Evolutionary conservation across 2,888 invertebrate genomes (phyloP).

Genomic region (Theretra japonica): DNA sequence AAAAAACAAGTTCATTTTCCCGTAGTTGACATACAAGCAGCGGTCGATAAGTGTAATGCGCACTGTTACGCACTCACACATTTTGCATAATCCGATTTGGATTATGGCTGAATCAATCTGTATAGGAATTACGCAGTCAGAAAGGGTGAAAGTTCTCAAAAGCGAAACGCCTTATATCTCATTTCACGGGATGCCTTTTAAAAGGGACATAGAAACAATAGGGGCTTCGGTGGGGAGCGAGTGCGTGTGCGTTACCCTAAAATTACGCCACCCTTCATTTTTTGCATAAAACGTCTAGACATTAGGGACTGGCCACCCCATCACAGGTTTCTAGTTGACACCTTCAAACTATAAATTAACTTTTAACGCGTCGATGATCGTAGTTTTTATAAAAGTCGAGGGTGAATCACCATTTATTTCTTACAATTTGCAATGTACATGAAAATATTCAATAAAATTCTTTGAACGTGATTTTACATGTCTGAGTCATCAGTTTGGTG

Average conservation of each 20-base stretch:
- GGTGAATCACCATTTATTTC: constrained; percentile 10
- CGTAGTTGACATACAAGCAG: background rate
- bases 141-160: background rate
- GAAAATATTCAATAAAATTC: constrained; percentile 14
- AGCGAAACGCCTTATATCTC: background rate
- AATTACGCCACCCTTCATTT: constrained; percentile 4
- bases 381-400: background rate
- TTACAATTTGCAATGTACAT: background rate
- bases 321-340: background rate
- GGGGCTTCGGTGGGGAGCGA: background rate
- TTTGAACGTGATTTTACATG: constrained; percentile 14
- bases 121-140: background rate
- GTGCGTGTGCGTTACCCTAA: constrained; percentile 1
- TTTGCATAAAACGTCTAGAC: constrained; percentile 13
- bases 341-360: background rate
- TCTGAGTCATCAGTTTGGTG: constrained; percentile 6
- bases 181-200: constrained; percentile 1
- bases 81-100: background rate
- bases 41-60: background rate
- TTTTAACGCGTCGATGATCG: background rate
- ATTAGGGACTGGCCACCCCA: background rate
- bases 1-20: no score
- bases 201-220: background rate
- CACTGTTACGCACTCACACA: background rate
- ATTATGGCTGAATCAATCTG: background rate